Conservation (phyloP, 23 tunicate genomes). For the Diplosoma virens region DNA sequence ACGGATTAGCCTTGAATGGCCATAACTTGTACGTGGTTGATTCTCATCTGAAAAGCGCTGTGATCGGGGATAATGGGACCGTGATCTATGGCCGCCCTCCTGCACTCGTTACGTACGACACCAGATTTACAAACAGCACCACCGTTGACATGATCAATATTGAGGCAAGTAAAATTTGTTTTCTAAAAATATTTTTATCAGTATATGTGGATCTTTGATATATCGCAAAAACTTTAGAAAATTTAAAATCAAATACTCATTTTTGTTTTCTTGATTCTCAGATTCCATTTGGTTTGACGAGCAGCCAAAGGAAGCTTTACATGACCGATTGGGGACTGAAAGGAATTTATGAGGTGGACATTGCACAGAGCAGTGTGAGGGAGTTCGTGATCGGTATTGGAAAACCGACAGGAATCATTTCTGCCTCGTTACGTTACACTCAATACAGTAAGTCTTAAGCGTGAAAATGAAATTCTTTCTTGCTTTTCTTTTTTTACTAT, state of each 20-base stretch:
- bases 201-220: no score
- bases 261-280: conserved; percentile 1
- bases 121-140: background rate
- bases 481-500: no score
- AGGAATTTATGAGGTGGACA: conserved; percentile 66
- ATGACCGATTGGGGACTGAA: conserved; percentile 86
- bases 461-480: background rate
- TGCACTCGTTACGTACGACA: conserved; percentile 42
- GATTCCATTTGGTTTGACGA: conserved; percentile 84
- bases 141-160: conserved; percentile 28
- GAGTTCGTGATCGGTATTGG: conserved; percentile 53
- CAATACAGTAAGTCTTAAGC: background rate
- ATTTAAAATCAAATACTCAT: background rate
- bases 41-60: conserved; percentile 49
- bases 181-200: background rate
- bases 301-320: conserved; percentile 25
- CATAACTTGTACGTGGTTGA: conserved; percentile 60
- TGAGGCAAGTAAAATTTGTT: conserved; percentile 49
- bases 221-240: no score
- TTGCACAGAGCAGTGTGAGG: background rate
- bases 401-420: conserved; percentile 76
- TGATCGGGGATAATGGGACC: conserved; percentile 53
- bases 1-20: conserved; percentile 65
- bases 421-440: conserved; percentile 34
- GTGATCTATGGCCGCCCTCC: conserved; percentile 57